Evolutionary conservation across 2,888 invertebrate genomes (phyloP), one percentile per base, ranked within the genome.

Genomic region (Arge pagana): DNA sequence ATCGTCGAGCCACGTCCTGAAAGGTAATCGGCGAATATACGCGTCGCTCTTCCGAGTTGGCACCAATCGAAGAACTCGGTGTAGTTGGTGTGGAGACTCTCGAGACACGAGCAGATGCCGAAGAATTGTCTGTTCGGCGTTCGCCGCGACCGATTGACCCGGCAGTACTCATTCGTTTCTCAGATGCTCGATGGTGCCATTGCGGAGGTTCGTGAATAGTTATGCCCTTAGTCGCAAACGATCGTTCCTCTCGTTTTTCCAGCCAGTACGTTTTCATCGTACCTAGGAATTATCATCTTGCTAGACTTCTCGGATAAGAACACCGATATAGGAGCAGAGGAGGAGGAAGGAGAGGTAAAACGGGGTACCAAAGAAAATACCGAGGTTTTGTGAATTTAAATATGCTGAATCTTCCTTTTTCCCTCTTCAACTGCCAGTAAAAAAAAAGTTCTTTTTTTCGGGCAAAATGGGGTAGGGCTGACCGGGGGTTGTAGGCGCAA

Each of bases 181-280:
- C 80, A 2, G 76, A 73, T 0, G 77, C 78, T 76, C 79, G 57
- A 77, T 70, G 61, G 43, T 64, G 64, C 71, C 73, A 70, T 31
- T 71, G 71, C 3, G 62, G 64, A 24, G 68, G 48, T 42, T 71
- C 66, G 33, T 67, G 64, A 40, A 72, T 66, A 65, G 77, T 58
- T 16, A 72, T 67, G 64, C 70, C 67, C 36, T 66, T 63, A 58
- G 69, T 30, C 18, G 76, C 61, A 2, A 83, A 82, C 3, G 83
- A 80, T 19, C 91, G 80, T 31, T 83, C 82, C 63, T 89, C 87
- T 45, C 89, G 82, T 28, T 86, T 85, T 68, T 87, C 85, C 50
- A 93, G 77, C 93, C 93, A 93, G 72, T 90, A 93, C 0, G 93
- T 93, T 77, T 92, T 93, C 92, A 93, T 93, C 48, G 83, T 80